Base-by-base conservation (phyloP, 2,888 invertebrate species). In the Deilephila elpenor region DNA sequence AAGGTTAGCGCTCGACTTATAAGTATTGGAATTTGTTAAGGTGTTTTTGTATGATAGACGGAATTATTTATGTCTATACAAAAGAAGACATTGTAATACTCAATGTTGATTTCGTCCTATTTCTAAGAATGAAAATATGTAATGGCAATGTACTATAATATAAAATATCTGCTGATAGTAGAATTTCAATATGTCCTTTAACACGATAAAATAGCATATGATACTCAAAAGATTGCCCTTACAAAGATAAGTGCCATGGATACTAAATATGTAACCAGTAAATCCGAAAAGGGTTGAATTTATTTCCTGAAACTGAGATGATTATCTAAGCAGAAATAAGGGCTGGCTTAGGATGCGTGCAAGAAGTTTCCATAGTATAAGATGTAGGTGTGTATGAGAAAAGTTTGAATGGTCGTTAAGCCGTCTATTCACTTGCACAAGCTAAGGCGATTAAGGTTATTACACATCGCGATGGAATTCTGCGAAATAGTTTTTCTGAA, bases 391-490 rank as follows among this genome's bases (percentile, higher is more conserved):
- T 64, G 51, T 51, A 17, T 44, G 17, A 51, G 67, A 67, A 25
- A 67, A 44, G 67, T 67, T 67, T 51, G 25, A 67, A 25, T 67
- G 67, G 25, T 17, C 44, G 17, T 44, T 67, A 67, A 67, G 67
- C 67, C 51, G 67, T 19, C 67, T 44, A 67, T 67, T 67, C 51
- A 67, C 17, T 67, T 67, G 67, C 67, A 67, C 25, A 67, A n/a
- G 67, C 51, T 67, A 37, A 25, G 67, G 51, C 44, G 44, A 51
- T 67, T 51, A 51, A 11, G 4, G 20, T 25, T 67, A 67, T 67
- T 67, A 51, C 37, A 64, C 37, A 20, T 19, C 32, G 8, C 34
- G n/a, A 37, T 34, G n/a, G 3, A 8, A 62, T n/a, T n/a, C 7
- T 6, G 32, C 6, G 8, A n/a, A 8, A 8, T n/a, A 62, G 0